Evolutionary conservation across 2,888 invertebrate genomes (phyloP).

Genomic region (Noctua comes): DNA sequence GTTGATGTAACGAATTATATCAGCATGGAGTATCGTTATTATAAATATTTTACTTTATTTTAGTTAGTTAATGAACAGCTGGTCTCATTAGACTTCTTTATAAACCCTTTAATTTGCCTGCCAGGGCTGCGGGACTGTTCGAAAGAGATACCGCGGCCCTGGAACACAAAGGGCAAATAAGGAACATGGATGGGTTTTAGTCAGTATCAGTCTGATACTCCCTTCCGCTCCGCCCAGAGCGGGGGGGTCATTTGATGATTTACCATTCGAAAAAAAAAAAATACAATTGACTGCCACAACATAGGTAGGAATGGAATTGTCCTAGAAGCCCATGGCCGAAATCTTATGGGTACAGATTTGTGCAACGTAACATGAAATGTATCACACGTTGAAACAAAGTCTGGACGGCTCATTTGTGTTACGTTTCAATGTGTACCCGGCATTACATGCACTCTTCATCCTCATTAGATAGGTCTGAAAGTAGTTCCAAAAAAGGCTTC

Average conservation of each 20-base stretch:
- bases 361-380: not conserved
- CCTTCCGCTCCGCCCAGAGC: no score
- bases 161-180: no score
- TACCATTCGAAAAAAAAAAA: not conserved
- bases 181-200: no score
- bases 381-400: not conserved
- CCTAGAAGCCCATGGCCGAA: not conserved
- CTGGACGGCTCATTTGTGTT: not conserved
- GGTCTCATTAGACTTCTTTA: not conserved
- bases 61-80: conserved; percentile 18
- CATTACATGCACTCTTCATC: not conserved
- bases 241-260: no score
- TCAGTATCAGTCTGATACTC: no score
- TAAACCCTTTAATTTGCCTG: not conserved
- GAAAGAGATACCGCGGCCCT: no score
- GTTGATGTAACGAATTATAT: conserved; percentile 52
- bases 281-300: not conserved
- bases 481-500: not conserved
- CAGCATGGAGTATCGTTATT: conserved; percentile 39
- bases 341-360: not conserved
- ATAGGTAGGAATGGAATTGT: not conserved
- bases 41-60: conserved; percentile 31
- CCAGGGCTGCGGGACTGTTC: no score
- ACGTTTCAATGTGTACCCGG: not conserved
- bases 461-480: not conserved